Base-by-base conservation (phyloP, 1,140 invertebrate genomes). In the Drosophila guanche region DNA sequence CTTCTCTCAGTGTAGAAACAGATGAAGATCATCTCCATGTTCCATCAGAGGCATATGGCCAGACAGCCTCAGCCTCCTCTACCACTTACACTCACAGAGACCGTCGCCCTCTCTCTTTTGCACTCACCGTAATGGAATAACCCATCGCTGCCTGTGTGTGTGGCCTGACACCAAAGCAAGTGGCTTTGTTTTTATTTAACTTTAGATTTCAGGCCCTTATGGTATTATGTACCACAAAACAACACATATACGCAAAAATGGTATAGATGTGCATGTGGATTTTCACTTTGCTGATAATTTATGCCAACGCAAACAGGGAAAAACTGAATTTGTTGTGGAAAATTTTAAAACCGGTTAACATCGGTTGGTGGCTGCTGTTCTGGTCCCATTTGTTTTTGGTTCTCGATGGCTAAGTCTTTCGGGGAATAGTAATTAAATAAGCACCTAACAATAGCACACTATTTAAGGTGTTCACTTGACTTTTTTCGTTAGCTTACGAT, bases 101-200 rank as follows among this genome's bases (percentile, higher is more conserved):
- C 52, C 5, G 51, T 22, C 33, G 8, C 27, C 10, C 12, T 16
- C 16, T 20, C n/a, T 2, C 16, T 27, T 40, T 47, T 4, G 4
- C 57, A 53, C 79, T 78, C 57, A 86, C 83, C 83, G 76, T 86
- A 62, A 86, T 72, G 78, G 83, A 86, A 52, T 86, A 86, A 7
- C 80, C 83, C 83, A 86, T 84, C 12, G 47, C 45, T 65, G 68
- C 50, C 29, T 67, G 20, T 51, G 33, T 41, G 20, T 52, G 52
- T 22, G 33, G 33, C 33, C 33, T 37, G 10, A 12, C 33, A 37
- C 33, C 10, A 37, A 37, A 37, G 33, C 52, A 42, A 53, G 42
- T 50, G 47, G 48, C 37, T 60, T 51, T 55, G 43, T 54, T 62
- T 50, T 62, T 62, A 54, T 59, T 70, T 60, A 55, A 47, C 40